Evolutionary conservation across 2,113 vertebrate species (phyloP), one percentile per base, ranked within the genome.

Genomic region (Ascaphus truei): DNA sequence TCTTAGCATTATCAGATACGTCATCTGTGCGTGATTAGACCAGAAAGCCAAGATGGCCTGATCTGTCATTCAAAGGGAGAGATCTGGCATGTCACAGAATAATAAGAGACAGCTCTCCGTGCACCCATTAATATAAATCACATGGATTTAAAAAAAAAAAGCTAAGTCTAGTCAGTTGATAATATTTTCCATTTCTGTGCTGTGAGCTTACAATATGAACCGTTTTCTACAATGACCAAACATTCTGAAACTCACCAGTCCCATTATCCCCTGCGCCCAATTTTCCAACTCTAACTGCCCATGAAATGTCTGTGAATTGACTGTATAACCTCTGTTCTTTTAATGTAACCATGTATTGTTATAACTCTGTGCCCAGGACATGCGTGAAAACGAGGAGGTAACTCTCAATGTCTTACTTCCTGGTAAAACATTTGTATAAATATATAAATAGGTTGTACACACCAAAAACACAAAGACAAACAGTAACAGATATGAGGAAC

Each of bases 11-110:
- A 71, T 39, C 57, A 52, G 45, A 71, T 48, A 26, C 61, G 67
- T 47, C 67, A 71, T 50, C 52, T 71, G 57, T 61, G 33, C 45
- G 56, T 71, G 57, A 71, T 71, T 33, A 31, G 25, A 71, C 67
- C 43, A 71, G 60, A 23, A 29, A 61, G 67, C 45, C 61, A 61
- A 52, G 34, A n/a, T 61, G 57, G 61, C 67, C 52, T 34, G 57
- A 61, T 71, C 61, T 61, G 56, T 71, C 67, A 71, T 60, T 71
- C 57, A 71, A 61, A 71, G 56, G 23, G 45, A 26, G 36, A 61
- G 20, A 71, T 71, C 29, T 71, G 67, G 67, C 67, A 52, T 61
- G 23, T 30, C 25, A 12, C 22, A 27, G 60, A 71, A 71, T 71
- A 43, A 52, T 16, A 71, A 41, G 36, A 43, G 67, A 71, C 67